Evolutionary conservation across 2,888 invertebrate genomes (phyloP).

Genomic region (Sthenelais limicola): DNA sequence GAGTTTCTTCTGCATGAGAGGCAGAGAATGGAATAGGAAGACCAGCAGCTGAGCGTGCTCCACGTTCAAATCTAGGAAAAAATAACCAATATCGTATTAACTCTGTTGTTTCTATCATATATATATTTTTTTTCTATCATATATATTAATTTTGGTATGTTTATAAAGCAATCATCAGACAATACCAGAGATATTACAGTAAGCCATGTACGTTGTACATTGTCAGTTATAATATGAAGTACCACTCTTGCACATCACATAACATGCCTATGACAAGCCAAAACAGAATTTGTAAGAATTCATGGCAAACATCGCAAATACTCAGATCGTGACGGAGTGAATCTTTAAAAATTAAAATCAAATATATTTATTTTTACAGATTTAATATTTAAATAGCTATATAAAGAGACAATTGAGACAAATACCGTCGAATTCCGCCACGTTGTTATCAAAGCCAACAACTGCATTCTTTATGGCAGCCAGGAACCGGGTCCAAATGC

Average conservation of each 20-base stretch:
- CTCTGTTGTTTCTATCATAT: not conserved
- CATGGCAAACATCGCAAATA: too few species aligned
- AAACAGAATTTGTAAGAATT: too few species aligned
- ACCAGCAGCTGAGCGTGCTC: slow-evolving; percentile 95
- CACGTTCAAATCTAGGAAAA: slow-evolving; percentile 85
- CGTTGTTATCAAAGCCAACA: slow-evolving; percentile 55
- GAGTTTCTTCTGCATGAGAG: slow-evolving; percentile 96
- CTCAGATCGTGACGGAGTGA: too few species aligned
- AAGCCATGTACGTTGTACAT: too few species aligned
- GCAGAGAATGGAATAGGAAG: slow-evolving; percentile 94
- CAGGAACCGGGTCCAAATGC: slow-evolving; percentile 92
- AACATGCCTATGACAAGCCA: not conserved
- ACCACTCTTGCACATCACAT: not conserved
- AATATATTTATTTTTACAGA: not conserved
- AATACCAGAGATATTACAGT: too few species aligned
- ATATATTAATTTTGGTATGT: too few species aligned
- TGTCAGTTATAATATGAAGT: too few species aligned
- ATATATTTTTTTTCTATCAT: not conserved
- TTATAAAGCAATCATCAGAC: too few species aligned
- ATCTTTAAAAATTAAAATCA: too few species aligned
- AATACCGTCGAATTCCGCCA: slow-evolving; percentile 64
- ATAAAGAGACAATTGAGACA: too few species aligned
- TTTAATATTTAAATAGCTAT: not conserved
- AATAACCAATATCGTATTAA: slow-evolving; percentile 1
- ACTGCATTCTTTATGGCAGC: slow-evolving; percentile 91